Conservation (phyloP, 30 jellyfish, hydroid and myxozoan species). For the Aurelia aurita region DNA sequence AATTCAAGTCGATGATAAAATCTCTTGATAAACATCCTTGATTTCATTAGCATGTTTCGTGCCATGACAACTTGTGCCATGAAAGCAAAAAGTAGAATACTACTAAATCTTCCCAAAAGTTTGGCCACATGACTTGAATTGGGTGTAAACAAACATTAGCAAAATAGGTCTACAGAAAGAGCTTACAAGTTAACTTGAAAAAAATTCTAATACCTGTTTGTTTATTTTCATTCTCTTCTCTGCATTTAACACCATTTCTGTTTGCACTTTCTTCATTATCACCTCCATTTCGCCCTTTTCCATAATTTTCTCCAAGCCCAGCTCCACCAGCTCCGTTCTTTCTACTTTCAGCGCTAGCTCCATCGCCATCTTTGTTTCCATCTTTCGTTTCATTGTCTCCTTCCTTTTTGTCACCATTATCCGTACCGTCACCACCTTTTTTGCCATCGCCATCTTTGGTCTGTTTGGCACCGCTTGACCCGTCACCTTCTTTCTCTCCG, state of each 20-base stretch:
- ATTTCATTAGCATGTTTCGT: no score
- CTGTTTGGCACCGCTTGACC: not conserved
- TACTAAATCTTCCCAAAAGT: no score
- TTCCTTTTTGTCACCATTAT: not conserved
- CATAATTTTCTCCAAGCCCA: not conserved
- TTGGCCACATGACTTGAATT: no score
- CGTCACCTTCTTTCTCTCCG: no score
- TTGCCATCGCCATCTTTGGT: not conserved
- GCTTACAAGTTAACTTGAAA: no score
- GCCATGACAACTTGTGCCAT: no score
- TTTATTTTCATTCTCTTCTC: not conserved
- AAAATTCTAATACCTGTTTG: no score
- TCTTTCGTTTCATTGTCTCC: not conserved
- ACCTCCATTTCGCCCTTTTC: not conserved
- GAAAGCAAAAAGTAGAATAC: no score
- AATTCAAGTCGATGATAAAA: no score
- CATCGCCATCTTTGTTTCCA: not conserved
- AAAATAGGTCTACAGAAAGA: no score
- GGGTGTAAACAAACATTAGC: no score
- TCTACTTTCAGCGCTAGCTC: not conserved
- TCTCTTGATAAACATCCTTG: no score
- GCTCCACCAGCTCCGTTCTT: not conserved
- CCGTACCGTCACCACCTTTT: not conserved
- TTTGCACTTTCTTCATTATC: not conserved
- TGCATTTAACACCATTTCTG: not conserved